Percentiles rank a stretch among this genome's conserved stretches.
These are phyloP conservation scores for Caenorhabditis drosophilae DNA, from an alignment of 2,888 invertebrate species.

Conservation along the genomic window DNA sequence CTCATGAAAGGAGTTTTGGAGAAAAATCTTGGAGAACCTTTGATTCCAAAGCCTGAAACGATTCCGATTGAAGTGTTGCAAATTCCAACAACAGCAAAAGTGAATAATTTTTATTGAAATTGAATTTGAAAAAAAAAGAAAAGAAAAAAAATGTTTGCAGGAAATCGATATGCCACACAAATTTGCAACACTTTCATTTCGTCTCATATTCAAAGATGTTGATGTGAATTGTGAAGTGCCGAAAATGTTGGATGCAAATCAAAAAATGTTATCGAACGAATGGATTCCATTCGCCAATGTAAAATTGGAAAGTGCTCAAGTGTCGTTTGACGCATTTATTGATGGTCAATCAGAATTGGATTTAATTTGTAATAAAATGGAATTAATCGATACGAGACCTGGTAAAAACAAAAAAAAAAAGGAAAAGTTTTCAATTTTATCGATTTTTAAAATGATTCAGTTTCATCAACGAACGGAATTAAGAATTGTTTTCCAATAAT, in stretches of 20 bases:
- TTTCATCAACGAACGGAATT: slow-evolving; percentile 6
- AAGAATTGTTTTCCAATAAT: slow-evolving; percentile 26
- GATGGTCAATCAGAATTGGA: slow-evolving; percentile 72
- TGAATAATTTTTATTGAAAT: slow-evolving; percentile 12
- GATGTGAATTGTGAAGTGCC: slow-evolving; percentile 44
- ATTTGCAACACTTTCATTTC: slow-evolving; percentile 70
- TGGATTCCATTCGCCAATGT: slow-evolving; percentile 68
- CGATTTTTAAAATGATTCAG: too few relatives aligned
- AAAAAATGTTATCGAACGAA: slow-evolving; percentile 6
- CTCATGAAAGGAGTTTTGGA: slow-evolving; percentile 70
- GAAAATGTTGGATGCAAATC: slow-evolving; percentile 4
- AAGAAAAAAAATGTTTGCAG: slow-evolving; percentile 13
- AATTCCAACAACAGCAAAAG: slow-evolving; percentile 43
- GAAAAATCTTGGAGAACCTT: slow-evolving; percentile 72
- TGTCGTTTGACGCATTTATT: slow-evolving; percentile 71
- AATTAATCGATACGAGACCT: slow-evolving; percentile 70
- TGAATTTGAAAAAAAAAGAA: not conserved
- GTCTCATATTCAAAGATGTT: slow-evolving; percentile 71
- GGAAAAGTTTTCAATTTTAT: too few relatives aligned
- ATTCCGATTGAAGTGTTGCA: slow-evolving; percentile 64
- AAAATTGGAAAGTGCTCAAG: slow-evolving; percentile 69
- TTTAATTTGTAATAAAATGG: slow-evolving; percentile 71
- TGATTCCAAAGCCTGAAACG: slow-evolving; percentile 62
- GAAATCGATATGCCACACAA: slow-evolving; percentile 42
- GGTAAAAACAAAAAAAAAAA: too few relatives aligned